phyloP scores from a whole-genome alignment of 2,888 invertebrate genomes.

The Lithosia quadra region DNA sequence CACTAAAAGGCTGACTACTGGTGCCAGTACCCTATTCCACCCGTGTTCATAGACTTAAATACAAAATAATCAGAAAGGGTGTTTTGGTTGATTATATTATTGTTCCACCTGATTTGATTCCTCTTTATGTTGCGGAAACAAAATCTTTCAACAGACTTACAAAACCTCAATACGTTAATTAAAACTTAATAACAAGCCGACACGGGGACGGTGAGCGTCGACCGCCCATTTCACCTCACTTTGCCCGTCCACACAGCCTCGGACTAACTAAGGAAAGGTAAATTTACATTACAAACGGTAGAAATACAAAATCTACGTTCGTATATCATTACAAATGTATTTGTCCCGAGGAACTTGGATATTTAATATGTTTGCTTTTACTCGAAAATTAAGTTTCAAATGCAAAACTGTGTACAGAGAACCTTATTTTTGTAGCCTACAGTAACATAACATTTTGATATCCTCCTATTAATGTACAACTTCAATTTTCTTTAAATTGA shows the following conservation, averaged over 20 bases:
- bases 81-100: background rate
- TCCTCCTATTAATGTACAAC: background rate
- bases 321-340: conserved; percentile 59
- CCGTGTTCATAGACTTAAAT: background rate
- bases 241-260: conserved; percentile 55
- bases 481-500: background rate
- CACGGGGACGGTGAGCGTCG: conserved; percentile 46
- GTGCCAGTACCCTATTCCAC: too few species aligned
- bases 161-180: conserved; percentile 55
- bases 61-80: background rate
- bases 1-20: too few species aligned
- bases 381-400: background rate
- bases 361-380: conserved; percentile 53
- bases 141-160: conserved; percentile 30
- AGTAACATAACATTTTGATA: background rate
- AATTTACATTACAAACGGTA: conserved; percentile 78
- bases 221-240: conserved; percentile 58
- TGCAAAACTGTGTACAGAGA: background rate
- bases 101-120: background rate
- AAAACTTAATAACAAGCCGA: conserved; percentile 59
- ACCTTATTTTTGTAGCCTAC: background rate
- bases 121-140: conserved; percentile 13
- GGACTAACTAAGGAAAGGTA: conserved; percentile 71
- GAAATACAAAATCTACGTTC: conserved; percentile 66
- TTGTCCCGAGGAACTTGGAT: conserved; percentile 60